phyloP scores from a whole-genome alignment of 2,113 vertebrate species.

The Oncorhynchus mykiss region DNA sequence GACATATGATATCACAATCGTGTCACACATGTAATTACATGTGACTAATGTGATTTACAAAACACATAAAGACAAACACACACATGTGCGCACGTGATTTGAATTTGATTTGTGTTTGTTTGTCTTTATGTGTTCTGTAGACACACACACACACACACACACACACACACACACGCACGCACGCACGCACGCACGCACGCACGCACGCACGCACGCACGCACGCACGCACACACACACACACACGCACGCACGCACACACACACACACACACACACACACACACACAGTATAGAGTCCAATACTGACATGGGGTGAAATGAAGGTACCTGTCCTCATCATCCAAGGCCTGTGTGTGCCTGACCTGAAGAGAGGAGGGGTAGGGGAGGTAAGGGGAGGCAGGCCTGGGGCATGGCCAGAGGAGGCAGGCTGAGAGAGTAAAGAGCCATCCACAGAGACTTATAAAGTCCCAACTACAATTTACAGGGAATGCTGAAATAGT shows the following conservation, averaged over 20 bases:
- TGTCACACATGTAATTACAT: too few species aligned
- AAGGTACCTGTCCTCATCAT: constrained; percentile 59
- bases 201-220: too few species aligned
- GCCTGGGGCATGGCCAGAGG: constrained; percentile 53
- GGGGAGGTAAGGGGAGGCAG: background rate
- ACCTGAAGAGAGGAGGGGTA: constrained; percentile 37
- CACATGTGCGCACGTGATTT: background rate
- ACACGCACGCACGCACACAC: background rate
- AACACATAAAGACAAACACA: constrained; percentile 41
- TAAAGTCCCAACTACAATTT: constrained; percentile 60
- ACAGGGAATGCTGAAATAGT: constrained; percentile 47
- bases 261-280: background rate
- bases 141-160: too few species aligned
- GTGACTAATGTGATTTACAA: constrained; percentile 32
- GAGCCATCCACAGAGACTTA: constrained; percentile 51
- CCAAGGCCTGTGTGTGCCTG: constrained; percentile 35
- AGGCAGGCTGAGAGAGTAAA: constrained; percentile 37
- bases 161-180: background rate
- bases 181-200: constrained; percentile 13
- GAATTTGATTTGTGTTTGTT: too few species aligned
- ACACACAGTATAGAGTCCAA: constrained; percentile 11
- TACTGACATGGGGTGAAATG: constrained; percentile 57
- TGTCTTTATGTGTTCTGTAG: too few species aligned
- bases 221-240: too few species aligned
- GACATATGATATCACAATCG: background rate